phyloP scores from a whole-genome alignment of 2,888 invertebrate species.

The Thecophora atra region DNA sequence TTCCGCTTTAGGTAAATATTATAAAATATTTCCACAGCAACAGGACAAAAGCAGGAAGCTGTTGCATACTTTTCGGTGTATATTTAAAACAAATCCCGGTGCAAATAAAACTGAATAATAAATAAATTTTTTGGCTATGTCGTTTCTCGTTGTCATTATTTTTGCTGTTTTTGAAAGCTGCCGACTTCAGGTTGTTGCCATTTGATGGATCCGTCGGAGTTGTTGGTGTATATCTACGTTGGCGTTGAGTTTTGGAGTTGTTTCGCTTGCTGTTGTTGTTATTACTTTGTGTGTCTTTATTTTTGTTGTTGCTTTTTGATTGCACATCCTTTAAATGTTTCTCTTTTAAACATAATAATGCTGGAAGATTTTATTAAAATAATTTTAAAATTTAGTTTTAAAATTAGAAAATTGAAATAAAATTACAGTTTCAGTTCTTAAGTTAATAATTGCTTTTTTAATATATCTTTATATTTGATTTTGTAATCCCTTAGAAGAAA shows the following conservation, averaged over 20 bases:
- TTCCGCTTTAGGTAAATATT: constrained; percentile 30
- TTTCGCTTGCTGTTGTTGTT: neutral
- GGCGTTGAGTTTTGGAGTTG: neutral
- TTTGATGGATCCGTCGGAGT: too few relatives aligned
- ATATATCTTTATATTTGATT: too few relatives aligned
- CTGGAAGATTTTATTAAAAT: too few relatives aligned
- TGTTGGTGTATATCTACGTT: neutral
- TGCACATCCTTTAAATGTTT: neutral
- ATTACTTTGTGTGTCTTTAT: neutral
- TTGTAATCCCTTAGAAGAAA: too few relatives aligned
- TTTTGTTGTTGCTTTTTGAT: neutral
- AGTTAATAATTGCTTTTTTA: too few relatives aligned
- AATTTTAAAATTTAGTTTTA: too few relatives aligned
- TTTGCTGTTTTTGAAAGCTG: neutral
- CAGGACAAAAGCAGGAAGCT: constrained; percentile 21
- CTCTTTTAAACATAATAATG: neutral
- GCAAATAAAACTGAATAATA: constrained; percentile 22
- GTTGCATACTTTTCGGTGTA: constrained; percentile 6
- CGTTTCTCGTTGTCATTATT: neutral
- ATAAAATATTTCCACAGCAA: constrained; percentile 31
- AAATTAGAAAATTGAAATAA: too few relatives aligned
- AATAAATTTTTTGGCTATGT: neutral
- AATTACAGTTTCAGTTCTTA: too few relatives aligned
- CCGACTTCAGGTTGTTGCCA: too few relatives aligned
- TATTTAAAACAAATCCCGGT: constrained; percentile 11